Conservation (phyloP, 1,140 invertebrate genomes). For the Bombyx mandarina region DNA sequence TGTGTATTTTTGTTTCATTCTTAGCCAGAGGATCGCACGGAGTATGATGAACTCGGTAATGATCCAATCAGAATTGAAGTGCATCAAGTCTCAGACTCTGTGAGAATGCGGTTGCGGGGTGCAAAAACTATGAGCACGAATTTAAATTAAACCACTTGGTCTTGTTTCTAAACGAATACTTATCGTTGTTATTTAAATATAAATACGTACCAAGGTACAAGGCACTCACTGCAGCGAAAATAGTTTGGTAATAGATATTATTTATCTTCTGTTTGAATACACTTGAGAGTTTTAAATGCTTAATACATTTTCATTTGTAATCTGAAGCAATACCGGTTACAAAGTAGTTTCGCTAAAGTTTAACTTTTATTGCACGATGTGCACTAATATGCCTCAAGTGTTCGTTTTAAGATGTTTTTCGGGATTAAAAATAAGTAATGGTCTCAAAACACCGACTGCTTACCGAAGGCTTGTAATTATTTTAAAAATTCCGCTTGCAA, state of each 20-base stretch:
- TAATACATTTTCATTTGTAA: too few species aligned
- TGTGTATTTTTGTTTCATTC: conserved; percentile 38
- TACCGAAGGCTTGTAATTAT: conserved; percentile 69
- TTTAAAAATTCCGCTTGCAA: conserved; percentile 67
- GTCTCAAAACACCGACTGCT: conserved; percentile 68
- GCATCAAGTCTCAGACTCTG: conserved; percentile 61
- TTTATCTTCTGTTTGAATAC: too few species aligned
- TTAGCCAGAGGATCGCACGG: conserved; percentile 57
- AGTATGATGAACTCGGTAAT: conserved; percentile 71
- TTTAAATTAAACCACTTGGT: conserved; percentile 66
- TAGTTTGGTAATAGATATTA: conserved; percentile 13
- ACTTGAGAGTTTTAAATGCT: too few species aligned
- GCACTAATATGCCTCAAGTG: conserved; percentile 47
- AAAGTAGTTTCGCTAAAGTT: conserved; percentile 22
- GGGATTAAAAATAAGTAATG: conserved; percentile 70
- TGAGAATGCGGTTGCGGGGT: conserved; percentile 68
- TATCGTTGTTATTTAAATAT: too few species aligned
- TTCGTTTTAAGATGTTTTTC: conserved; percentile 57
- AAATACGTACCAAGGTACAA: too few species aligned
- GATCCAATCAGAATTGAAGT: conserved; percentile 70
- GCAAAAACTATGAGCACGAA: conserved; percentile 65
- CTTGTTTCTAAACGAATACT: conserved; percentile 40
- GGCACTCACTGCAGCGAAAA: conserved; percentile 17
- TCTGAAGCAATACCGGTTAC: too few species aligned
- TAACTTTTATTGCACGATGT: conserved; percentile 39